Conservation (phyloP, 2,888 invertebrate genomes). For the Andrena hattorfiana region DNA sequence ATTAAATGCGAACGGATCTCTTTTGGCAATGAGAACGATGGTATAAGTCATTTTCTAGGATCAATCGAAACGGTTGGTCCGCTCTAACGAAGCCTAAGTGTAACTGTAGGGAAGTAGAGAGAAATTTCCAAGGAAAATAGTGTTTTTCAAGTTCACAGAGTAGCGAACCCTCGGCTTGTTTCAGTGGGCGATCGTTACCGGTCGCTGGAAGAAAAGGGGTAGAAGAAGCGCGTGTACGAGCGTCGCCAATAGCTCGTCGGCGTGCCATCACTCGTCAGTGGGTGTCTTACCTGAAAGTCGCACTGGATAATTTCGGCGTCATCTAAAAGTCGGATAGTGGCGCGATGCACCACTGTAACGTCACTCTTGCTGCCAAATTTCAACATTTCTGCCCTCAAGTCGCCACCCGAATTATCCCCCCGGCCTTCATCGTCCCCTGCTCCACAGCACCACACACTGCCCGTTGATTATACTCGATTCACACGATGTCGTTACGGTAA, state of each 20-base stretch:
- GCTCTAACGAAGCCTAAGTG: neutral
- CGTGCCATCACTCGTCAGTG: neutral
- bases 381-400: constrained; percentile 85
- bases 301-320: constrained; percentile 96
- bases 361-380: constrained; percentile 86
- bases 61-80: constrained; percentile 53
- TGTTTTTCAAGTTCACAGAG: neutral
- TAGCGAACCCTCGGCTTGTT: constrained; percentile 18
- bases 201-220: constrained; percentile 39
- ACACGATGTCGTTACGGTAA: constrained; percentile 42
- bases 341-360: constrained; percentile 85
- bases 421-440: constrained; percentile 82
- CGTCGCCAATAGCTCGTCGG: constrained; percentile 48
- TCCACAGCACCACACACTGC: constrained; percentile 83
- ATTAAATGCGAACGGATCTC: neutral
- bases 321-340: constrained; percentile 94
- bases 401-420: constrained; percentile 82
- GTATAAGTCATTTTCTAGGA: constrained; percentile 45
- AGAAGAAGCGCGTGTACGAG: constrained; percentile 57
- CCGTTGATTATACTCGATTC: constrained; percentile 67
- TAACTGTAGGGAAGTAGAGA: constrained; percentile 8
- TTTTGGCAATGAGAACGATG: constrained; percentile 31
- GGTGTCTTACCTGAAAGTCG: constrained; percentile 92
- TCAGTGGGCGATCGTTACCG: constrained; percentile 49
- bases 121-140: neutral